Conservation (phyloP, 2,797 vertebrate genomes). For the Pipistrellus pygmaeus region DNA sequence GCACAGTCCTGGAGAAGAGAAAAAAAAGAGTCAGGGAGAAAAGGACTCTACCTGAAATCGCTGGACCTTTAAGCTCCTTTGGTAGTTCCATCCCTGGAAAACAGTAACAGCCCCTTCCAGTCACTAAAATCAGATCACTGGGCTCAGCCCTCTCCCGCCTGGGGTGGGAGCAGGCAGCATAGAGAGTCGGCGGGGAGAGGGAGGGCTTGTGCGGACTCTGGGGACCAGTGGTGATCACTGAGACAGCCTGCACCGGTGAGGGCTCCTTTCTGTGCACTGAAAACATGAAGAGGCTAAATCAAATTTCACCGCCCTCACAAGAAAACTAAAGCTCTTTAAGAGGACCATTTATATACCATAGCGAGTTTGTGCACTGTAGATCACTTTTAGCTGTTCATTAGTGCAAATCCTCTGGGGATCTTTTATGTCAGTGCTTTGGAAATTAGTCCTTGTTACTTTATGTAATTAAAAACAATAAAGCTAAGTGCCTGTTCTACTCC, state of each 20-base stretch:
- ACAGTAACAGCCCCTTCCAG: neutral
- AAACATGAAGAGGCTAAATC: neutral
- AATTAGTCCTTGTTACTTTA: conserved; percentile 73
- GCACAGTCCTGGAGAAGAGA: neutral
- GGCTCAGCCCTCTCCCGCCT: neutral
- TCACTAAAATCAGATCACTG: neutral
- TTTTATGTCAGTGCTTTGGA: conserved; percentile 64
- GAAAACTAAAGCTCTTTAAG: conserved; percentile 26
- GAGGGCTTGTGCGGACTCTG: neutral
- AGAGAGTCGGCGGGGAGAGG: neutral
- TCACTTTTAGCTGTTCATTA: conserved; percentile 71
- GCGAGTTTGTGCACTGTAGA: conserved; percentile 16
- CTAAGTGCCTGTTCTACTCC: conserved; percentile 55
- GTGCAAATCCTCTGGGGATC: conserved; percentile 53
- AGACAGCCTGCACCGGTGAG: neutral
- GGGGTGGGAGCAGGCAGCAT: neutral
- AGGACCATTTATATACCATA: conserved; percentile 21
- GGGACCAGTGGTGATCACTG: neutral
- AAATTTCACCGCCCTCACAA: conserved; percentile 29
- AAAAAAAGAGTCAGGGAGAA: neutral
- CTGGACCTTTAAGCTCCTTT: neutral
- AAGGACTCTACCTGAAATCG: neutral
- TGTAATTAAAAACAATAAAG: conserved; percentile 78
- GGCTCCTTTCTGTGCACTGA: neutral
- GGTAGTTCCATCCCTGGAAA: neutral